Evolutionary conservation across 2,113 vertebrate genomes (phyloP), one percentile per base, ranked within the genome.

Genomic region (Struthio camelus): DNA sequence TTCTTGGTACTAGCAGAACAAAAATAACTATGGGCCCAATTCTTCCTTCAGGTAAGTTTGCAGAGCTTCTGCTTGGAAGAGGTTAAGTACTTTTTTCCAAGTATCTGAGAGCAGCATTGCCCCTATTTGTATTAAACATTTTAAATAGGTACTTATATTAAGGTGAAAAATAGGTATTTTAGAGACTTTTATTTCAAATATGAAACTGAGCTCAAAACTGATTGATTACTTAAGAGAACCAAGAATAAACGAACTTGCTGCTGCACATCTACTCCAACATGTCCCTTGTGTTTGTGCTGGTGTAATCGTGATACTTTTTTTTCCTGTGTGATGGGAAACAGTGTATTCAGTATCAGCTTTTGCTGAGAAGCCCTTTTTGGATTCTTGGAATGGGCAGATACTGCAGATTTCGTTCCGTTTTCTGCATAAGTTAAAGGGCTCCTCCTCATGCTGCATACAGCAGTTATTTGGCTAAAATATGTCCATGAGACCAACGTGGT

Each of bases 401-500:
- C 2, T 10, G 34, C 83, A 65, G 38, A 50, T 65, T 77, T 88
- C 34, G 2, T 46, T 87, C 59, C 75, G 77, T 71, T 96, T 71
- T 71, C 42, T 93, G 53, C 16, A 2, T 89, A 46, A 84, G 73
- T 73, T 76, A 50, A 92, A 95, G 87, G 89, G 80, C 44, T 92
- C 22, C 38, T 85, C 24, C 64, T 83, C 48, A 9, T 67, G 64
- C 86, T 80, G 91, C 81, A 32, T 66, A 50, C 66, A 92, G 95
- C 79, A 94, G n/a, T 59, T 59, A 59, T 83, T 94, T 95, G 83
- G 83, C 86, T 87, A 59, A 89, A 78, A 28, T 87, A 48, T 44
- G 70, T 73, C 34, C 36, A 32, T 51, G 34, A 72, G 89, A 62
- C 40, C 28, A 20, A 64, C 14, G 38, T 22, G 34, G 16, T 76